phyloP scores from a whole-genome alignment of 1,140 invertebrate species.

The Calycopis cecrops region DNA sequence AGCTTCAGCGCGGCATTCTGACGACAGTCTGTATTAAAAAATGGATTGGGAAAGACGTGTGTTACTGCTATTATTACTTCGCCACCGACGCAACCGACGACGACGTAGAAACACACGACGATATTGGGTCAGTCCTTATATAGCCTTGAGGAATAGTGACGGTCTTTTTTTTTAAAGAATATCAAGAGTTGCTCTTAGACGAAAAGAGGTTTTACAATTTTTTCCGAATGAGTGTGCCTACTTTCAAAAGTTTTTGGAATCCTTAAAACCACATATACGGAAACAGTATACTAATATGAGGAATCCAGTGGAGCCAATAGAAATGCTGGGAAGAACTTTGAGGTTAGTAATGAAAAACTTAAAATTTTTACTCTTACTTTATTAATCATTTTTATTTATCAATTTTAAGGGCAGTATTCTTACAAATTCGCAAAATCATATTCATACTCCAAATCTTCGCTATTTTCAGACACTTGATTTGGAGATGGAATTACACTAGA shows the following conservation, averaged over 20 bases:
- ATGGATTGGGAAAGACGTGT: conserved; percentile 28
- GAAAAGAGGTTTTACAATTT: conserved; percentile 29
- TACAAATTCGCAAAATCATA: neutral
- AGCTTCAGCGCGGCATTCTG: too few species aligned
- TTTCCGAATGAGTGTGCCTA: conserved; percentile 22
- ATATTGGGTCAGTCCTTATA: conserved; percentile 25
- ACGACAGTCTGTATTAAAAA: too few species aligned
- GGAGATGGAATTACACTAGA: too few species aligned
- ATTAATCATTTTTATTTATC: too few species aligned
- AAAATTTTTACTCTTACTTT: too few species aligned
- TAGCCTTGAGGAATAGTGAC: conserved; percentile 26
- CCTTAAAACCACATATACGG: conserved; percentile 28
- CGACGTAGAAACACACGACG: conserved; percentile 26
- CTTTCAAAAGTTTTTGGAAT: conserved; percentile 10
- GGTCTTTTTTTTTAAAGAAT: conserved; percentile 23
- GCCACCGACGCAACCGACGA: conserved; percentile 30
- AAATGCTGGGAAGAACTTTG: conserved; percentile 33
- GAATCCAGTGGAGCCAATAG: conserved; percentile 33
- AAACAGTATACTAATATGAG: conserved; percentile 34
- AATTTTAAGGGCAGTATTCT: neutral
- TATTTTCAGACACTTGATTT: too few species aligned
- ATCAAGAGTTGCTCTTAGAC: conserved; percentile 26
- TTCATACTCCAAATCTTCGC: neutral
- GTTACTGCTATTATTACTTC: conserved; percentile 29
- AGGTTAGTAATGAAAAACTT: conserved; percentile 24